Conservation (phyloP, 2,113 vertebrate species). For the Cavia aperea region DNA sequence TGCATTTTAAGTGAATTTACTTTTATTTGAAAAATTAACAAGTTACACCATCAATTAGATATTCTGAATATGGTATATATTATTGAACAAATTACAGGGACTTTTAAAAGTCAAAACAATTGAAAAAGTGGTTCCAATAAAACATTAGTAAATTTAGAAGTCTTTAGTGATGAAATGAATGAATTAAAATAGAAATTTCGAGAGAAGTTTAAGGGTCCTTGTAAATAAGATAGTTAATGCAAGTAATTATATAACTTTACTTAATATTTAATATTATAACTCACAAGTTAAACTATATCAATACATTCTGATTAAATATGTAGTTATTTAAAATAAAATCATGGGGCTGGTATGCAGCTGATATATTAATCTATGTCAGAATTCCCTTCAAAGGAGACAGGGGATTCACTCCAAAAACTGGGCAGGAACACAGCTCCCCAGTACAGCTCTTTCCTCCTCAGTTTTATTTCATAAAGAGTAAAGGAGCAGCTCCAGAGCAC, state of each 20-base stretch:
- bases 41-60: constrained; percentile 11
- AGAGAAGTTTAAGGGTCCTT: neutral
- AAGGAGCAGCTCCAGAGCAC: neutral
- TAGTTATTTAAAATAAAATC: neutral
- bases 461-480: neutral
- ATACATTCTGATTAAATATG: neutral
- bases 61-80: neutral
- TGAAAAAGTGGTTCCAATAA: neutral
- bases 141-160: neutral
- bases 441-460: neutral
- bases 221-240: neutral
- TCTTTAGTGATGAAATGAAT: neutral
- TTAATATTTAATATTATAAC: neutral
- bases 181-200: neutral
- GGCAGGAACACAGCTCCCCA: neutral
- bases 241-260: neutral
- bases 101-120: constrained; percentile 11
- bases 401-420: neutral
- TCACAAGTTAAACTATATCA: neutral
- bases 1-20: neutral
- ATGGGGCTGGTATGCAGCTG: neutral
- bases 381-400: neutral
- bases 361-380: neutral
- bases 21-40: constrained; percentile 37
- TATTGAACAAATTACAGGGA: constrained; percentile 1